A percentile compares a stretch with the other conserved stretches of the same genome.
These are phyloP conservation scores for Halichondria panicea DNA, from an alignment of 37 sponge, comb jelly and placozoan genomes.

Conservation along the genomic window DNA sequence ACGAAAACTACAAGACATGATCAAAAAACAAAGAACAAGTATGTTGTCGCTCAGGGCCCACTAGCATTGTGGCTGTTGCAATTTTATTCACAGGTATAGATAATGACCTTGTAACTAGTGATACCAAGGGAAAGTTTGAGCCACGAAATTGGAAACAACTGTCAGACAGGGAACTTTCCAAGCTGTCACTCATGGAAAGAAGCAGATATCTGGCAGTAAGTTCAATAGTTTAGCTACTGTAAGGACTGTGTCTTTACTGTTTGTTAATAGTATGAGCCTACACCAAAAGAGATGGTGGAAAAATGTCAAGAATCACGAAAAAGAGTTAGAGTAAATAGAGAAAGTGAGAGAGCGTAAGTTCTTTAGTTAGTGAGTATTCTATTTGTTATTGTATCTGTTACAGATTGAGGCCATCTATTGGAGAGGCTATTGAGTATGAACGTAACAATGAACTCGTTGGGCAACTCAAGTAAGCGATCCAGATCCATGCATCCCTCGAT, in stretches of 20 bases:
- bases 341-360: constrained; percentile 33
- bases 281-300: constrained; percentile 47
- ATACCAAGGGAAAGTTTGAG: constrained; percentile 27
- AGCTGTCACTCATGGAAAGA: constrained; percentile 33
- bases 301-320: constrained; percentile 35
- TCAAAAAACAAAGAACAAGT: constrained; percentile 9
- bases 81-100: neutral
- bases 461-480: constrained; percentile 59
- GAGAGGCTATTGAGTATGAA: constrained; percentile 48
- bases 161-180: constrained; percentile 27
- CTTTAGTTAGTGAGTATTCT: neutral
- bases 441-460: constrained; percentile 66
- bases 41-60: neutral
- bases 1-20: constrained; percentile 30
- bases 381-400: neutral
- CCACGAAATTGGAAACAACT: constrained; percentile 55
- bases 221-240: neutral
- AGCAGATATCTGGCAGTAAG: constrained; percentile 77
- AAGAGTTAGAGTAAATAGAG: constrained; percentile 26
- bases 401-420: constrained; percentile 27
- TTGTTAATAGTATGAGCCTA: constrained; percentile 62
- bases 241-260: neutral
- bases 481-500: neutral
- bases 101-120: neutral
- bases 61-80: too few relatives aligned